Evolutionary conservation across 2,888 invertebrate genomes (phyloP), one percentile per base, ranked within the genome.

Genomic region (Drosophila basisetae): DNA sequence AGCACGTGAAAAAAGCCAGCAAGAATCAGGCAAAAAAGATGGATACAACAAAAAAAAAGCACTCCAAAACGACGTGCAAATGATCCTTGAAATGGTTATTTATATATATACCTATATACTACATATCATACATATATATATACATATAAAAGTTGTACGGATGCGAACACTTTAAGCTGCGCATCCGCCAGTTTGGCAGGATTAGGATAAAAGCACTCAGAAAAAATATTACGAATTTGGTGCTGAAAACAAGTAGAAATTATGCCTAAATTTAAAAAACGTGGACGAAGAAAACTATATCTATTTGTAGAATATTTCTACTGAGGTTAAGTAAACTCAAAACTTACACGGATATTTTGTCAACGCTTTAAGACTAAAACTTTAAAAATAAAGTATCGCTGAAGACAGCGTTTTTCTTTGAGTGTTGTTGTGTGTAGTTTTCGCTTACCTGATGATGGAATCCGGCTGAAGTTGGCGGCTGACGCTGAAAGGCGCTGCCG

Each of bases 401-500:
- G 0, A 35, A 35, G 35, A 41, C 4, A n/a, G 10, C n/a, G 22
- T 13, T 47, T 47, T 47, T 22, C 1, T 4, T 13, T 13, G 13
- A 47, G 22, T 47, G 47, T 22, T 6, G 11, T 11, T 43, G 11
- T 31, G 30, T 31, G 1, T 13, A 22, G 4, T 9, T 25, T 25
- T 22, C 52, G 39, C 83, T 83, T 83, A 92, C 92, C 92, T 92
- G 92, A 83, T 92, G 92, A 90, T 92, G 92, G 76, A 91, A 92
- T 68, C 92, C 92, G 67, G 81, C 71, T 49, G 88, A 55, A 47
- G 91, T 61, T 13, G 78, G 78, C 28, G 91, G 88, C 78, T 92
- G 92, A 43, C 92, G 85, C 71, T 92, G 92, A 68, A 92, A 92
- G 71, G 92, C 92, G 86, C 92, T 92, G 78, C 90, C 92, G 31